phyloP scores from a whole-genome alignment of 2,113 vertebrate species.

The Ibidorhyncha struthersii region DNA sequence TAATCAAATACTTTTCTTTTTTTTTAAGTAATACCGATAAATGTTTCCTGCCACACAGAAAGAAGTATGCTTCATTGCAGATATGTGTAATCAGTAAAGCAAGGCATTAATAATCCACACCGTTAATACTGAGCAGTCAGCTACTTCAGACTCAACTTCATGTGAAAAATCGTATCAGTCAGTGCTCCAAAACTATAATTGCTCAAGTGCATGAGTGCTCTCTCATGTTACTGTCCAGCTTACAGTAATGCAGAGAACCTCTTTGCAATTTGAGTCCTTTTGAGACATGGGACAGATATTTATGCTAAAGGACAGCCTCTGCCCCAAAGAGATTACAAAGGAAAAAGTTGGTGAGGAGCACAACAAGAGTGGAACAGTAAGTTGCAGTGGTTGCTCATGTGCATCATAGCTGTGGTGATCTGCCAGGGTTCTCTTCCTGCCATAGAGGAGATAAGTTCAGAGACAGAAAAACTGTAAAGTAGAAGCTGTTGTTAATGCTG shows the following conservation, averaged over 20 bases:
- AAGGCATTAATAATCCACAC: constrained; percentile 61
- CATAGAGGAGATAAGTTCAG: background rate
- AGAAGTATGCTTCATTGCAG: constrained; percentile 40
- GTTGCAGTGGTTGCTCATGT: rapidly evolving
- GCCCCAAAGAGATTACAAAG: background rate
- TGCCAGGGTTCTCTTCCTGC: background rate
- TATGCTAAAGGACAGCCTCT: background rate
- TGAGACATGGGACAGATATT: background rate
- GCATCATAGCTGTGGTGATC: background rate
- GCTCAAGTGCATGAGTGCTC: rapidly evolving
- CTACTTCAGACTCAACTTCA: constrained; percentile 11
- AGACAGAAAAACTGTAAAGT: background rate
- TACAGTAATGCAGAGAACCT: background rate
- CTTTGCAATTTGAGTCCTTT: background rate
- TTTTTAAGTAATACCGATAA: constrained; percentile 32
- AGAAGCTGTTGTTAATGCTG: background rate
- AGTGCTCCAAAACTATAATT: background rate
- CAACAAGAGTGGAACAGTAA: background rate
- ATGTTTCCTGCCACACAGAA: constrained; percentile 44
- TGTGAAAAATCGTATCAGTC: background rate
- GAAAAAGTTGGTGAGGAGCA: background rate
- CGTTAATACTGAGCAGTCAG: constrained; percentile 67
- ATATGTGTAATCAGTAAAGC: constrained; percentile 67
- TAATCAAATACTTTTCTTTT: constrained; percentile 48
- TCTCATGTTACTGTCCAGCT: background rate